phyloP scores from a whole-genome alignment of 2,888 invertebrate species.

The Sminthurides aquaticus region DNA sequence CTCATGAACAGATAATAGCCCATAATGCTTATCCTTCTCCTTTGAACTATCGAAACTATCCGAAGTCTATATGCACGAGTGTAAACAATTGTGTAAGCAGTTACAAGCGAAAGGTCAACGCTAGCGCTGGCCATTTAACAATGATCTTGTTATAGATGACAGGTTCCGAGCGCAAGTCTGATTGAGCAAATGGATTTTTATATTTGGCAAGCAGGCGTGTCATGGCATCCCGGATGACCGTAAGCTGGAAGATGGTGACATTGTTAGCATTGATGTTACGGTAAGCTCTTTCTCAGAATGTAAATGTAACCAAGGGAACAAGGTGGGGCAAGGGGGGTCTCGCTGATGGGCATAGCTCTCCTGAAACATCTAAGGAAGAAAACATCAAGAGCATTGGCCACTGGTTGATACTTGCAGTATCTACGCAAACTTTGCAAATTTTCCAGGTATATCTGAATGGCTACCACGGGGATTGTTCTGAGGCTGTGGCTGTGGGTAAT shows the following conservation, averaged over 20 bases:
- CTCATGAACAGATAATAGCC: constrained; percentile 62
- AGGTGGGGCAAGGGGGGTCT: no score
- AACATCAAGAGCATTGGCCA: no score
- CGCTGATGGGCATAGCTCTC: no score
- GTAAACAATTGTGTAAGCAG: constrained; percentile 64
- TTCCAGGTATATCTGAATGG: constrained; percentile 68
- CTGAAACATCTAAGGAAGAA: no score
- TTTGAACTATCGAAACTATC: constrained; percentile 71
- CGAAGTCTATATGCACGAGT: constrained; percentile 85
- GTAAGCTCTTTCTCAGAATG: constrained; percentile 50
- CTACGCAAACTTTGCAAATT: no score
- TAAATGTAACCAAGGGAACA: no score
- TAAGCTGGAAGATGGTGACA: constrained; percentile 73
- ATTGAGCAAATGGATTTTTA: background rate
- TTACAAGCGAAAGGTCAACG: no score
- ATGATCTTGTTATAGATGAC: background rate
- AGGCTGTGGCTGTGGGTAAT: constrained; percentile 74
- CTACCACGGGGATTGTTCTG: constrained; percentile 86
- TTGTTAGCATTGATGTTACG: constrained; percentile 83
- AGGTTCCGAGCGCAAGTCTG: background rate
- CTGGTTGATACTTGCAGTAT: no score
- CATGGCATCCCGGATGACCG: constrained; percentile 89
- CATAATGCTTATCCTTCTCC: constrained; percentile 84
- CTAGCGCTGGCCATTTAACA: no score
- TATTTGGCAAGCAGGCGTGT: constrained; percentile 54